Base-by-base conservation (phyloP, 2,888 invertebrate species). In the Branchipolynoe longqiensis region DNA sequence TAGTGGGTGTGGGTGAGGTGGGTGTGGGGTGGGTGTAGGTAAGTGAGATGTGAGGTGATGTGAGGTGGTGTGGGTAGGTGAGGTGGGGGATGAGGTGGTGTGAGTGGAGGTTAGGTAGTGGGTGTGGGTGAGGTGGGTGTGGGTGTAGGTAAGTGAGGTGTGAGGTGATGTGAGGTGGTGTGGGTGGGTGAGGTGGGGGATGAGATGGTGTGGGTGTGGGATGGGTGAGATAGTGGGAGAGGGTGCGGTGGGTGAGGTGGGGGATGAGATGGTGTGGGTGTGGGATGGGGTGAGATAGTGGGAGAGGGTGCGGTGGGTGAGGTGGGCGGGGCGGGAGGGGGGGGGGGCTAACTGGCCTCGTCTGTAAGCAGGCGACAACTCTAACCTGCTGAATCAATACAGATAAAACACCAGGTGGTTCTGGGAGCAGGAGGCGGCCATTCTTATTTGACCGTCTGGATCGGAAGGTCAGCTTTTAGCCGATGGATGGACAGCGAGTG, bases 311-410 rank as follows among this genome's bases (percentile, higher is more conserved):
- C 48, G 48, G 48, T 18, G 48, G 48, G 8, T 18, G 18, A 8
- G 8, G 48, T 8, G 8, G 48, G 18, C 48, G 18, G 18, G 18
- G 48, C 48, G 8, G 8, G 48, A 18, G 48, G n/a, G n/a, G n/a
- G n/a, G n/a, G n/a, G n/a, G n/a, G n/a, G n/a, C n/a, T 69, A 69
- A 54, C 78, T 78, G 48, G 54, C 48, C 78, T 78, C 78, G 28
- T 78, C 78, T 78, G 54, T 78, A 78, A 33, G 78, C 78, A 78
- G 78, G 31, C 41, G 1, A 18, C n/a, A 48, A 41, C 28, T 69
- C 48, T 78, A 54, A 78, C 78, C 78, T 78, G 78, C 78, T 78
- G 78, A 78, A 78, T 54, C 78, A 78, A 78, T 78, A 78, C 48
- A 25, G 78, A 78, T 78, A 78, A 78, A 78, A 41, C 73, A 73